Evolutionary conservation across 2,797 vertebrate genomes (phyloP), one percentile per base, ranked within the genome.

Genomic region (Helicolenus hilgendorfi): DNA sequence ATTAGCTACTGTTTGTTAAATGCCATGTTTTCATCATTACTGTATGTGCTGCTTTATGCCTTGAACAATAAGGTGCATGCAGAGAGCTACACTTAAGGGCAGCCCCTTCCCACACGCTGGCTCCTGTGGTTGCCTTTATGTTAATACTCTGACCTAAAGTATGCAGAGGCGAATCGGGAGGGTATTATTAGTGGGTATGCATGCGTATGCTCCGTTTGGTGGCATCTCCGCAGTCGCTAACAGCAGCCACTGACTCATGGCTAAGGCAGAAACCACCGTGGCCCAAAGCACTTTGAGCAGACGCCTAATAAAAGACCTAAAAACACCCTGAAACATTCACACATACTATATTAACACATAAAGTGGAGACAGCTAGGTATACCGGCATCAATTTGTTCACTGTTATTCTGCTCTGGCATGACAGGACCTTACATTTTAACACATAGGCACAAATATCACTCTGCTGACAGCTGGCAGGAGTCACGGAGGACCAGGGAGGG

Each of bases 101-200:
- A 86, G 78, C 76, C 56, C 81, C 84, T 91, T 92, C 85, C 91
- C 89, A 89, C 85, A 92, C 60, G 29, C 86, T 88, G 89, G 85
- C 90, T 89, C 91, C 80, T 87, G 94, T 2, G 94, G 95, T 93
- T 3, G 35, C 79, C 93, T 94, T 89, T 86, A 95, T 94, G 92
- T 94, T 95, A 88, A 90, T 93, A 89, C 86, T 83, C 81, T 86
- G 67, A 94, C 94, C 94, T 68, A 73, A 94, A 94, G 83, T 92
- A 95, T 94, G 91, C 35, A 26, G 70, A 87, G 87, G 72, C 79
- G 73, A 83, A 87, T 84, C 24, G 27, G 35, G 82, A 91, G 81
- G 84, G 58, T 95, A 76, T 96, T 88, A 96, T 96, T 96, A 96
- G 95, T 94, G 94, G 95, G 72, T 72, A 45, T 92, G 71, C 92